Evolutionary conservation across 2,113 vertebrate species (phyloP).

Genomic region (Pseudorasbora parva): DNA sequence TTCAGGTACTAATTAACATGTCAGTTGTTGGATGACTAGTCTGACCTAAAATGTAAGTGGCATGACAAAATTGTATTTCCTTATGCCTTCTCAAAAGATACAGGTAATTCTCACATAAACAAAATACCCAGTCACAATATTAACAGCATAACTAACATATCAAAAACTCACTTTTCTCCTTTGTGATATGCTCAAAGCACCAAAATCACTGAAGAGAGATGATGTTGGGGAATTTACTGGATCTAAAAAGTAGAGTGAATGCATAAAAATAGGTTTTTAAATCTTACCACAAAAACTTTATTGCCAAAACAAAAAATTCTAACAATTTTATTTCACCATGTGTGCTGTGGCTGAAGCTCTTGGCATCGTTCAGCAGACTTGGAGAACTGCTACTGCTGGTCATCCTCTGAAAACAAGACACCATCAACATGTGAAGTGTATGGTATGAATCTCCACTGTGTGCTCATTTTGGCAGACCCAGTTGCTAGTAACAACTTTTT

Average conservation of each 20-base stretch:
- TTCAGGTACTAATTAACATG: neutral
- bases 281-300: neutral
- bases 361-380: constrained; percentile 97
- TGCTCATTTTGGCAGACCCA: neutral
- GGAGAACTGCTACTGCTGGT: constrained; percentile 98
- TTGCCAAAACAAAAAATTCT: neutral
- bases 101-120: neutral
- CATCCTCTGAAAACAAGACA: constrained; percentile 82
- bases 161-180: constrained; percentile 90
- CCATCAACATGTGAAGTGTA: neutral
- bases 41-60: neutral
- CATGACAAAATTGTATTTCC: too few species aligned
- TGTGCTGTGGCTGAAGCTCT: constrained; percentile 87
- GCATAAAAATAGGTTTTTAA: neutral
- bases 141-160: neutral
- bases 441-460: neutral
- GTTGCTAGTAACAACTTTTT: neutral
- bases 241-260: constrained; percentile 76
- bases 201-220: constrained; percentile 96
- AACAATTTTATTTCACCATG: constrained; percentile 82
- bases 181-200: constrained; percentile 94
- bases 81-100: neutral
- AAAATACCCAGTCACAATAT: neutral
- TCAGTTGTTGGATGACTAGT: neutral
- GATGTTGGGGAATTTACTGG: constrained; percentile 91